These are phyloP conservation scores for Drosophila malerkotliana DNA, from an alignment of 1,140 invertebrate species.

Conservation along the genomic window DNA sequence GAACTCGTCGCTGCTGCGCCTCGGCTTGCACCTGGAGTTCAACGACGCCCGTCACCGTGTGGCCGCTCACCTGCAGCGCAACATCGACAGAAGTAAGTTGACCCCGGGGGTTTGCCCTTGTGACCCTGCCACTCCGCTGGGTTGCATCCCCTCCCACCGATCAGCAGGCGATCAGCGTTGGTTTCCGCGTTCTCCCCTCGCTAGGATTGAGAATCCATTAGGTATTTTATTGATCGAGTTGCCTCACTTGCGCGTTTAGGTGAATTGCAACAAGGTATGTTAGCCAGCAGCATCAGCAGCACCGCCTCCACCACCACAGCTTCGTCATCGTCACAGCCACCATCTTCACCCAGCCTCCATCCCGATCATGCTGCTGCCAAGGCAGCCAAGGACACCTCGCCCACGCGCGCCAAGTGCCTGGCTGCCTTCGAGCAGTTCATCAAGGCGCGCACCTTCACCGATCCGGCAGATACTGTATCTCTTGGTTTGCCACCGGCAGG, in stretches of 20 bases:
- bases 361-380: slow-evolving; percentile 10
- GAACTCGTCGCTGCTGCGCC: slow-evolving; percentile 94
- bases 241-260: slow-evolving; percentile 71
- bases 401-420: slow-evolving; percentile 56
- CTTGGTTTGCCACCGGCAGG: slow-evolving; percentile 70
- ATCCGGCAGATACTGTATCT: slow-evolving; percentile 58
- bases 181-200: slow-evolving; percentile 38
- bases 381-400: slow-evolving; percentile 50
- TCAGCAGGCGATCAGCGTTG: slow-evolving; percentile 67
- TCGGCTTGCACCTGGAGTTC: slow-evolving; percentile 97
- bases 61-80: slow-evolving; percentile 95
- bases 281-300: slow-evolving; percentile 46
- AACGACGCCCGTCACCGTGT: slow-evolving; percentile 97
- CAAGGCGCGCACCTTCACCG: slow-evolving; percentile 66
- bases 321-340: slow-evolving; percentile 44
- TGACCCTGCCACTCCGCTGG: neutral
- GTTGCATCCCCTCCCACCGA: slow-evolving; percentile 14
- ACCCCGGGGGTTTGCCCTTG: slow-evolving; percentile 27
- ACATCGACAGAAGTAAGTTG: slow-evolving; percentile 97
- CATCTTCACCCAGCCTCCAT: slow-evolving; percentile 48
- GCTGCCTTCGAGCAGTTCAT: slow-evolving; percentile 73
- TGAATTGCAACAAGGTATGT: slow-evolving; percentile 80
- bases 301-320: slow-evolving; percentile 19
- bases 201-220: slow-evolving; percentile 44
- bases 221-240: slow-evolving; percentile 39